Evolutionary conservation across 1,140 invertebrate species (phyloP), one percentile per base, ranked within the genome.

Genomic region (Bombus picipes): DNA sequence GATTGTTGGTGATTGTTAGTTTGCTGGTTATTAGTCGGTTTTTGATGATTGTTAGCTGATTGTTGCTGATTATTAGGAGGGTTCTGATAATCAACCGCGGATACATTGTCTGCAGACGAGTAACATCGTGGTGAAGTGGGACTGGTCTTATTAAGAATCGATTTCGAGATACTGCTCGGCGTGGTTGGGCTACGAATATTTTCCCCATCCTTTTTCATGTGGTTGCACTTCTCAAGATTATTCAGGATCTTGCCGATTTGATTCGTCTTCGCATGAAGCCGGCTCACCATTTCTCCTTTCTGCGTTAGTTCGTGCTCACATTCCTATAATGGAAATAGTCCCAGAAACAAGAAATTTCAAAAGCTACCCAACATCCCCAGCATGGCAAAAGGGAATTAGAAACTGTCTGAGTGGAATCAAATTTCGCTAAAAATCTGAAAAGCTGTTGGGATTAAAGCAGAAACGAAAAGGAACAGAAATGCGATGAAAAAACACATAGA

Each of bases 251-350:
- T 97, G 94, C 98, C 98, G 94, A 98, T 98, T 95, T 98, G 98
- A 95, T 97, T 97, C 89, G 98, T 98, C 96, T 98, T 98, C 89
- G 97, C 97, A 95, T 98, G 98, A 88, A 98, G 97, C 86, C 98
- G 97, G 95, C 97, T 97, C 89, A 98, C 98, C 97, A 98, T 97
- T 95, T 98, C 97, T 90, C 98, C 98, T 95, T 98, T 98, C 96
- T 98, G 97, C 88, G 97, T 98, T 94, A 98, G 96, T 95, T 98
- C 98, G 95, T 97, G 96, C 96, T 98, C 98, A 96, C 98, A 98
- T 96, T 98, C 98, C 98, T 98, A 96, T 79, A 95, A 95, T 76
- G 82, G 84, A 92, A 94, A 92, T 68, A 92, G 87, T 76, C 90
- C 90, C 78, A 91, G 81, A 89, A 90, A 91, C 82, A 85, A 71